phyloP scores from a whole-genome alignment of 2,113 vertebrate genomes.

The Pterocles gutturalis region DNA sequence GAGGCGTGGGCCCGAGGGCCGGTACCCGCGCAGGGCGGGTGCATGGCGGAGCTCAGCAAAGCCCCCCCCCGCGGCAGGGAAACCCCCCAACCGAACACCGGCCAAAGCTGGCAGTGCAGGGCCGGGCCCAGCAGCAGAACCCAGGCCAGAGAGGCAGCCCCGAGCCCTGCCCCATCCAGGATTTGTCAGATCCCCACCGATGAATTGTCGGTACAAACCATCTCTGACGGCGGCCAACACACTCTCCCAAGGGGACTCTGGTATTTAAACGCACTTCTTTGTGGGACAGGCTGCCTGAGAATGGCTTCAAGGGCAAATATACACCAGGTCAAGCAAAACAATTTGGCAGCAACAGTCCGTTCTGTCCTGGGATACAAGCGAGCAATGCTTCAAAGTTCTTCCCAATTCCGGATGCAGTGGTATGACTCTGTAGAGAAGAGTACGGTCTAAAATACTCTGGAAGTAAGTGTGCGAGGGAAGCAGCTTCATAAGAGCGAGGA shows the following conservation, averaged over 20 bases:
- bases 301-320: accelerated
- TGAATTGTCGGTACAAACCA: too few relatives aligned
- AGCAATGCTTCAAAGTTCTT: background rate
- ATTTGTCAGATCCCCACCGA: too few relatives aligned
- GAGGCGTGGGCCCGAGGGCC: background rate
- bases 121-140: too few relatives aligned
- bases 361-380: background rate
- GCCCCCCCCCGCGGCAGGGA: too few relatives aligned
- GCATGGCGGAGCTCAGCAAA: too few relatives aligned
- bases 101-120: too few relatives aligned
- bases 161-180: too few relatives aligned
- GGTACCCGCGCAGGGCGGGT: too few relatives aligned
- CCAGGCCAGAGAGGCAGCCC: background rate
- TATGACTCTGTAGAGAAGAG: accelerated
- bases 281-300: accelerated
- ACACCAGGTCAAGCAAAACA: too few relatives aligned
- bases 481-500: background rate
- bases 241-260: accelerated
- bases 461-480: accelerated
- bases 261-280: background rate
- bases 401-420: accelerated
- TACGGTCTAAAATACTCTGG: accelerated
- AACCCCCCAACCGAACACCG: too few relatives aligned
- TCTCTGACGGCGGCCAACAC: accelerated
- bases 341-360: accelerated